Percentiles rank a stretch among this genome's conserved stretches.
phyloP scores from a whole-genome alignment of 2,797 vertebrate species.

The Betta splendens region DNA sequence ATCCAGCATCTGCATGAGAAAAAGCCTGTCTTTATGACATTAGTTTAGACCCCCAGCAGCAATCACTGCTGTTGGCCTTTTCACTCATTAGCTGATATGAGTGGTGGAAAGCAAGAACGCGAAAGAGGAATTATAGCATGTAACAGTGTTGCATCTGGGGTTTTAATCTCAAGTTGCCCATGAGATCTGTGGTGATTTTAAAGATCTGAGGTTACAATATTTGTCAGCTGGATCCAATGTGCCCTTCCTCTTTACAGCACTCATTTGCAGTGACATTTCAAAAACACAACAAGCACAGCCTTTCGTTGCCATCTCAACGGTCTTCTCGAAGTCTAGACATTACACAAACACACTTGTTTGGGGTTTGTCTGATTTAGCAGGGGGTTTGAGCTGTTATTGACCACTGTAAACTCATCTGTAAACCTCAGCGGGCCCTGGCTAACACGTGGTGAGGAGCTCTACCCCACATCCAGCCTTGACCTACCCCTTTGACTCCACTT shows the following conservation, averaged over 20 bases:
- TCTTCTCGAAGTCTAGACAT: constrained; percentile 42
- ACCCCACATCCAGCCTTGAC: constrained; percentile 62
- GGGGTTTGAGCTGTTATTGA: constrained; percentile 31
- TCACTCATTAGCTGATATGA: not conserved
- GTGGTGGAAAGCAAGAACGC: not conserved
- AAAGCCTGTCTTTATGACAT: not conserved
- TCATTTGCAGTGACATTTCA: constrained; percentile 41
- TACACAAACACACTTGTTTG: constrained; percentile 34
- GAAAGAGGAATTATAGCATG: not conserved
- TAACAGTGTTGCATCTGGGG: too few species aligned
- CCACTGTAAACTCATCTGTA: constrained; percentile 47
- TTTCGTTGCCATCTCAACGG: constrained; percentile 25
- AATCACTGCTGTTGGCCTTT: not conserved
- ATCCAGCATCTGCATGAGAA: not conserved
- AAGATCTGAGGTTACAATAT: constrained; percentile 12
- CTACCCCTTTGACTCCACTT: constrained; percentile 62
- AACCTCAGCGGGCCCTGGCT: constrained; percentile 31
- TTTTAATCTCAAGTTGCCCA: too few species aligned
- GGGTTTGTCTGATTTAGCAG: constrained; percentile 37
- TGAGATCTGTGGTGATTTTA: constrained; percentile 3
- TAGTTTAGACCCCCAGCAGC: not conserved
- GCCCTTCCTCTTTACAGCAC: not conserved
- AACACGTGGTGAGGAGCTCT: constrained; percentile 44
- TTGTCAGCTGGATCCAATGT: not conserved
- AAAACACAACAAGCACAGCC: constrained; percentile 11